Evolutionary conservation across 2,113 vertebrate species (phyloP), one percentile per base, ranked within the genome.

Genomic region (Hemichromis elongatus): DNA sequence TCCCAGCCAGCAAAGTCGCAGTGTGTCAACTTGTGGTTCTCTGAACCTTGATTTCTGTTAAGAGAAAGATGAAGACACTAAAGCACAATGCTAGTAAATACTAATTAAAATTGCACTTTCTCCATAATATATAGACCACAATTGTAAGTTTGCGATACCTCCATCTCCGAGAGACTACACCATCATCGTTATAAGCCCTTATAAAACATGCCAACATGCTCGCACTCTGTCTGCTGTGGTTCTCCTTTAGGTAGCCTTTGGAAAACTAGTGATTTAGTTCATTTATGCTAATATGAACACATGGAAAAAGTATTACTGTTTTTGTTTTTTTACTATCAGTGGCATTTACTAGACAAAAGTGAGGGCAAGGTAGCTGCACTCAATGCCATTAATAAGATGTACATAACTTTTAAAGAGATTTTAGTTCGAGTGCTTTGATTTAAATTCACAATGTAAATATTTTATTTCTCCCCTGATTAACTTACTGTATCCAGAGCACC

Each of bases 1-100:
- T 99, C 96, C 98, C 98, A 99, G 90, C 97, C 97, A 66, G 97
- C 97, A 90, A 99, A 96, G 83, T 93, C 97, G 88, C 97, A 99
- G 91, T 91, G 94, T 88, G 97, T 95, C 78, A 99, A 92, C n/a
- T 59, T 93, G 19, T 97, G 97, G 8, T 88, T 92, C 42, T 92
- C 30, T 3, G 93, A 92, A 45, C 98, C 96, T 90, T 96, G 96
- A 93, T 99, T 99, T 94, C 98, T 99, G 90, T 88, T 18, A 21
- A 81, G 24, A 89, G 3, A 59, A 54, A 80, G 1, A 19, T 16
- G 8, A 26, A 28, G 3, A 79, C 47, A 18, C 24, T 19, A 10
- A 13, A 77, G 53, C 6, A 7, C 6, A 50, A 1, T 35, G 4
- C 4, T 42, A 42, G 2, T n/a, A 13, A 77, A 11, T 2, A 8